phyloP scores from a whole-genome alignment of 2,888 invertebrate genomes.

The Hesperia comma region DNA sequence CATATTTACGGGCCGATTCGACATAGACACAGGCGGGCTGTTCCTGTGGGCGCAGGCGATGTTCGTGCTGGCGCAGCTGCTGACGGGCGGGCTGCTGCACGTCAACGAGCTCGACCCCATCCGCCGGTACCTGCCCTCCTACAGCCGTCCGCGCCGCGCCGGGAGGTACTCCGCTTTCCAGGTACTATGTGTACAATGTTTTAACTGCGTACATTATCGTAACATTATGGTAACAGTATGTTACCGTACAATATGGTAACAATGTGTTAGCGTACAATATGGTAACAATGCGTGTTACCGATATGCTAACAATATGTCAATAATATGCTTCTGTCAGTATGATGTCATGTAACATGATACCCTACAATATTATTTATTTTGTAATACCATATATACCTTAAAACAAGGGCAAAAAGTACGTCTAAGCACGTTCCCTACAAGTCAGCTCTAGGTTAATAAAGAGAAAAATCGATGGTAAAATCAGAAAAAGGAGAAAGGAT shows the following conservation, averaged over 20 bases:
- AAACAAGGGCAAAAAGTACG: too few species aligned
- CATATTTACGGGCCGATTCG: too few species aligned
- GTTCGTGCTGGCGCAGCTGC: conserved; percentile 95
- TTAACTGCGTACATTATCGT: too few species aligned
- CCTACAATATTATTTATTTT: too few species aligned
- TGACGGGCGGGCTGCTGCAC: conserved; percentile 94
- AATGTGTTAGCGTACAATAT: background rate
- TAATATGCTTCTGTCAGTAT: background rate
- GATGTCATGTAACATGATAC: background rate
- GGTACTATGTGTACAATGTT: conserved; percentile 73
- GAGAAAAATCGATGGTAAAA: too few species aligned
- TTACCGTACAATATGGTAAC: background rate
- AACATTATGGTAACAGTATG: background rate
- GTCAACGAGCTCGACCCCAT: conserved; percentile 98
- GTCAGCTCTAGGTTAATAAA: too few species aligned
- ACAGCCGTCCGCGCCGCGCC: conserved; percentile 95
- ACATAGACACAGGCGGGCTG: conserved; percentile 82
- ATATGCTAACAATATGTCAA: too few species aligned
- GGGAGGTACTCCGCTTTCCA: conserved; percentile 99
- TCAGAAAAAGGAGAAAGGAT: too few species aligned
- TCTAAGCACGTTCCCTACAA: too few species aligned
- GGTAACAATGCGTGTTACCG: background rate
- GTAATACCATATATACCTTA: too few species aligned
- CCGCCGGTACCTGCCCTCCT: conserved; percentile 96
- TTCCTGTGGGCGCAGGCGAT: conserved; percentile 98